These are phyloP conservation scores for Drosophila tanythrix DNA, from an alignment of 2,888 invertebrate genomes.

Conservation along the genomic window DNA sequence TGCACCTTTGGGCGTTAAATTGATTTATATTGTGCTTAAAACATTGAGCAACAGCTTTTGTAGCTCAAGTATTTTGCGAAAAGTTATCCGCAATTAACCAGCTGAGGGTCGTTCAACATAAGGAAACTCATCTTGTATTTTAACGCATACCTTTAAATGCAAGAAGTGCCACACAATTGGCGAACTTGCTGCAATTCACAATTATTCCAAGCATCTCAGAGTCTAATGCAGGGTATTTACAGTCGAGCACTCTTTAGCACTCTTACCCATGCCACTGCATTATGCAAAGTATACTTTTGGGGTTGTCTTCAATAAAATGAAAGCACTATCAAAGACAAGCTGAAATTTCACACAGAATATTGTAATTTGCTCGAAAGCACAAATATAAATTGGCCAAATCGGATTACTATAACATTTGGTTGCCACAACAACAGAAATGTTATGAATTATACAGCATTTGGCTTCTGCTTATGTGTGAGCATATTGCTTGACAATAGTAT, in stretches of 20 bases:
- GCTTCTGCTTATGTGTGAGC: not conserved
- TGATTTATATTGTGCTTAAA: constrained; percentile 13
- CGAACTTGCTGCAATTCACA: not conserved
- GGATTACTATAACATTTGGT: not conserved
- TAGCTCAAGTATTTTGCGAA: not conserved
- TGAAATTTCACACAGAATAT: not conserved
- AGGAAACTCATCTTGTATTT: no score
- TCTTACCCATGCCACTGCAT: not conserved
- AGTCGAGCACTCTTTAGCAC: not conserved
- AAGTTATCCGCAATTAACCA: not conserved
- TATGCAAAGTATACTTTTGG: constrained; percentile 25
- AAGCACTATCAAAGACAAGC: not conserved
- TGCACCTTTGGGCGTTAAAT: constrained; percentile 11
- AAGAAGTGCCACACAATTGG: not conserved
- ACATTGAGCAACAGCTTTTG: constrained; percentile 1
- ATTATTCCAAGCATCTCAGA: not conserved
- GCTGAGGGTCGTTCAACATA: not conserved
- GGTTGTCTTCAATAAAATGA: not conserved
- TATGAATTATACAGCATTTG: not conserved
- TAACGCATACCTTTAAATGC: no score
- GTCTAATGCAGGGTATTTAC: not conserved
- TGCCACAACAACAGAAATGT: not conserved
- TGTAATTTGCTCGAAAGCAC: not conserved
- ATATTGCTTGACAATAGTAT: no score
- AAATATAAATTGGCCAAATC: not conserved